phyloP scores from a whole-genome alignment of 2,797 vertebrate species.

The Clangula hyemalis region DNA sequence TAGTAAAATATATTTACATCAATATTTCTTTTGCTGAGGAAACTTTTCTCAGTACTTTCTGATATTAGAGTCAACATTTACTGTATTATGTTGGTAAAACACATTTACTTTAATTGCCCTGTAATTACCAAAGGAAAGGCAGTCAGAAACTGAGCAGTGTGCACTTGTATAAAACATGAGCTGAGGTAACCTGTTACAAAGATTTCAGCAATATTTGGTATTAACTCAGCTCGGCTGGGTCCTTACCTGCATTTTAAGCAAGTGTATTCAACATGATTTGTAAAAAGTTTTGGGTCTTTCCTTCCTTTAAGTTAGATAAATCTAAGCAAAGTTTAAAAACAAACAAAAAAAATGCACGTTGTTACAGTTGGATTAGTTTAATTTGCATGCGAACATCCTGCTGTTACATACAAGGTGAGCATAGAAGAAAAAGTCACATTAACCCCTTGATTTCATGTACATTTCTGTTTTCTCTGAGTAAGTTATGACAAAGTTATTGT shows the following conservation, averaged over 20 bases:
- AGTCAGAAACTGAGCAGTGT: neutral
- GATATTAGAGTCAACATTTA: neutral
- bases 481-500: neutral
- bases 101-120: neutral
- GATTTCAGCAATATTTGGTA: neutral
- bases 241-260: neutral
- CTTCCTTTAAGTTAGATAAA: neutral
- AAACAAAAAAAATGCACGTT: neutral
- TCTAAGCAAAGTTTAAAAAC: neutral
- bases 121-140: neutral
- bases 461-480: neutral
- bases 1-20: neutral
- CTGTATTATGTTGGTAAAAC: neutral
- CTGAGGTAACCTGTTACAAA: neutral
- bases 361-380: neutral
- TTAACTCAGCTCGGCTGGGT: neutral
- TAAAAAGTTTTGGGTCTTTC: neutral
- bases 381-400: neutral
- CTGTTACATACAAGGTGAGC: neutral
- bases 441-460: neutral
- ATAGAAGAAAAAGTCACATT: neutral
- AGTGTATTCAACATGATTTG: neutral
- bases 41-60: neutral
- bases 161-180: neutral
- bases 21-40: neutral